Evolutionary conservation across 2,797 vertebrate genomes (phyloP), one percentile per base, ranked within the genome.

Genomic region (Girardinus metallicus): DNA sequence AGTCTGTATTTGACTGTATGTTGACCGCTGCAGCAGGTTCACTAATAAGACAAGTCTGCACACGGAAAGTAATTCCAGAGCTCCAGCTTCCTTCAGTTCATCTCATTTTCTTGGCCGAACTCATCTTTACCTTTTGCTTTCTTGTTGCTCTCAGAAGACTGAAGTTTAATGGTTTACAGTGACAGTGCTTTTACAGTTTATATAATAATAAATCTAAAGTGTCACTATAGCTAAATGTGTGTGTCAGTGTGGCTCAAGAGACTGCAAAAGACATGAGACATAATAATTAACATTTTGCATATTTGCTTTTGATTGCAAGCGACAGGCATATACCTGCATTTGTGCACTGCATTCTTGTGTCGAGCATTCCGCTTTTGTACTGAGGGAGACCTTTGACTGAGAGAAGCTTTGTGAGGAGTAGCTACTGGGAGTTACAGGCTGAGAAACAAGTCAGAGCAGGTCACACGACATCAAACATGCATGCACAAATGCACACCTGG

Each of bases 391-490:
- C 90, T 93, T 91, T 92, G 88, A 92, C 87, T 92, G 84, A 91
- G 89, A 86, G 78, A 77, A 88, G 90, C 85, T 93, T 91, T 86
- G 88, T 89, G 82, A 91, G 85, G 73, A 76, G 82, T 77, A 91
- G 87, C 91, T 89, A 93, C 90, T 13, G 77, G 85, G 84, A 84
- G 88, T 88, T 91, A 85, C 76, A 92, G 90, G 91, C 88, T 86
- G 66, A 62, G 85, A 85, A 89, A 93, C 95, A 94, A 95, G 95
- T 94, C 89, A 80, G 93, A 70, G 91, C 95, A 95, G 82, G 95
- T 86, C 74, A 51, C 64, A 76, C 89, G 89, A 93, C 87, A 88
- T 73, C 85, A 80, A 75, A 80, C 46, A 74, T 78, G 60, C 73
- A 73, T 79, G 78, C 76, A 81, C 77, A 80, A 36, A 76, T 57